These are phyloP conservation scores for Macropis europaea DNA, from an alignment of 2,888 invertebrate species.

Conservation along the genomic window DNA sequence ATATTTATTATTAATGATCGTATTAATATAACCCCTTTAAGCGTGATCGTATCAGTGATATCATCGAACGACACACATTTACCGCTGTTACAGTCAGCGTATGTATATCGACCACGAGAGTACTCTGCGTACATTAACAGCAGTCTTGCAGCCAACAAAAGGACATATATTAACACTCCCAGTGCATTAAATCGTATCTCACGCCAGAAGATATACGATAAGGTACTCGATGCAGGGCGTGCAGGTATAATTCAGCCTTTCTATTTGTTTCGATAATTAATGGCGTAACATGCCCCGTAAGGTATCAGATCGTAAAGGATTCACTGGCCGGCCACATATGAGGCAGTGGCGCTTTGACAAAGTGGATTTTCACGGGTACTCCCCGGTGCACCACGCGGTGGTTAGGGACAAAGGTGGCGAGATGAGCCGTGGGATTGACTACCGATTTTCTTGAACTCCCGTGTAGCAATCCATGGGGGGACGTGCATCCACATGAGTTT, in stretches of 20 bases:
- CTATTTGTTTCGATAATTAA: slow-evolving; percentile 58
- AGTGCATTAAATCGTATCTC: slow-evolving; percentile 39
- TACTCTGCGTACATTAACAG: slow-evolving; percentile 2
- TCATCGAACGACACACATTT: neutral
- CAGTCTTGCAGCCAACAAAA: slow-evolving; percentile 35
- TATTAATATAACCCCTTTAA: slow-evolving; percentile 14
- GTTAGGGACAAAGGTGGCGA: slow-evolving; percentile 36
- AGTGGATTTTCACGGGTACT: slow-evolving; percentile 46
- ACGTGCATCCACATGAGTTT: slow-evolving; percentile 51
- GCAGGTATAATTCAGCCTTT: slow-evolving; percentile 48
- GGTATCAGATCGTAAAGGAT: slow-evolving; percentile 30
- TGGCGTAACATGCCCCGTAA: slow-evolving; percentile 34
- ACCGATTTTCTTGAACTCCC: slow-evolving; percentile 36
- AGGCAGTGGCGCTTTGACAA: slow-evolving; percentile 46
- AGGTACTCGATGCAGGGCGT: slow-evolving; percentile 28
- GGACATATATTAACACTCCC: slow-evolving; percentile 32
- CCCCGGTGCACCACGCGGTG: too few relatives aligned
- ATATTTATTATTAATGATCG: neutral
- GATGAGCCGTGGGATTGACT: slow-evolving; percentile 47
- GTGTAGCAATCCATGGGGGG: slow-evolving; percentile 19
- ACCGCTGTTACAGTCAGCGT: slow-evolving; percentile 1
- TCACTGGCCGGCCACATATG: neutral
- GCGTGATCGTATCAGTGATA: slow-evolving; percentile 6
- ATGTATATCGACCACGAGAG: neutral
- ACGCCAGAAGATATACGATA: slow-evolving; percentile 45